Evolutionary conservation across 1,140 invertebrate genomes (phyloP), one percentile per base, ranked within the genome.

Genomic region (Antheraea pernyi): DNA sequence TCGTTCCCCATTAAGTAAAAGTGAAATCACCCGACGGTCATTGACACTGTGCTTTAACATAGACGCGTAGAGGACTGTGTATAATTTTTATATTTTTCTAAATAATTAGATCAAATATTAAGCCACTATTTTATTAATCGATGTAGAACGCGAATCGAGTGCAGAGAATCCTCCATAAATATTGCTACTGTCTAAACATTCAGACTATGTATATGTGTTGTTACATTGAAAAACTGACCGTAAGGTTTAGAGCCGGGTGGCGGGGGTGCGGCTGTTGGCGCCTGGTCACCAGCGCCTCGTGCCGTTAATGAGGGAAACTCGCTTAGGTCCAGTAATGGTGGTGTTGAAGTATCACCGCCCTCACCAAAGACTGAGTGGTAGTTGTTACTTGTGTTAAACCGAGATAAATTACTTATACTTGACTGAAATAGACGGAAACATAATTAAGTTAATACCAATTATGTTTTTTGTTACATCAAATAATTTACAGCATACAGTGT

Each of bases 251-350:
- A 96, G 81, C 96, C 96, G 70, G 96, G 96, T 92, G 97, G 96
- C 70, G 96, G 96, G 95, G 96, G 89, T 95, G 96, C 94, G 95
- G 95, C 89, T 80, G 93, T 86, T 94, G 95, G 93, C 95, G 95
- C 91, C 82, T 92, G 96, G 95, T 91, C 95, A 78, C 89, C 93
- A 59, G 93, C 92, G 76, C 92, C 94, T 63, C 95, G 94, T 87
- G 96, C 94, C 78, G 97, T 98, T 83, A 98, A 93, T 72, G 97
- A 98, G 74, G 97, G 97, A 91, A 98, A 98, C 91, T 98, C 97
- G 78, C 96, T 97, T 67, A 97, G 94, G 93, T 98, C 97, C 77
- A 98, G 93, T 68, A 97, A 93, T 70, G 97, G 96, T 61, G 97
- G 97, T 82, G 96, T 97, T 84, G 94, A 95, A 81, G 95, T 95